Conservation (phyloP, 2,888 invertebrate species). For the Coremacera marginata region DNA sequence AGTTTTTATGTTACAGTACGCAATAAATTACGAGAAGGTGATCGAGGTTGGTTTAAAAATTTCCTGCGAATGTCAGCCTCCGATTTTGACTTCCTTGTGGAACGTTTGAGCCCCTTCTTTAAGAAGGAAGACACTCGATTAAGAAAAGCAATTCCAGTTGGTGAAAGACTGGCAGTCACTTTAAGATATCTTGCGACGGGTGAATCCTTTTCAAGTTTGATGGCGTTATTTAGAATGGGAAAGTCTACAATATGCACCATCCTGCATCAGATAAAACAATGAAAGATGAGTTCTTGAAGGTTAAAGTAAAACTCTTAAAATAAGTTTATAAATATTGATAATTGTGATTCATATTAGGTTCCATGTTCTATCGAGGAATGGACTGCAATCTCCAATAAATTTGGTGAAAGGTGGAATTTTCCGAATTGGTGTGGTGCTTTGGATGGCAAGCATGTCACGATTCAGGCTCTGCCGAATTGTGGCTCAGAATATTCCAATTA, state of each 20-base stretch:
- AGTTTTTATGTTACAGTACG: too few species aligned
- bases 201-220: not conserved
- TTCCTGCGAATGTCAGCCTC: too few species aligned
- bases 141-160: not conserved
- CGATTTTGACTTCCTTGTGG: too few species aligned
- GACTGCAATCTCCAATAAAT: constrained; percentile 8
- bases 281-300: constrained; percentile 9
- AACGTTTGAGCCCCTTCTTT: too few species aligned
- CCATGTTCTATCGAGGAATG: constrained; percentile 1
- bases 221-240: too few species aligned
- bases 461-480: constrained; percentile 11
- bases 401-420: constrained; percentile 33
- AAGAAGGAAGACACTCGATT: too few species aligned
- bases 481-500: constrained; percentile 35
- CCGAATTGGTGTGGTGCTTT: constrained; percentile 34
- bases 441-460: constrained; percentile 34
- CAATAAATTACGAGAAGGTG: too few species aligned
- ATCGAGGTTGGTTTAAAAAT: too few species aligned
- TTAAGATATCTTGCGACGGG: not conserved
- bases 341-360: too few species aligned
- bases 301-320: not conserved
- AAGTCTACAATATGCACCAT: constrained; percentile 2
- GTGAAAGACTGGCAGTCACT: too few species aligned
- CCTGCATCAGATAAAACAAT: not conserved
- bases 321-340: too few species aligned